phyloP scores from a whole-genome alignment of 1,140 invertebrate genomes.

The Batillaria attramentaria region DNA sequence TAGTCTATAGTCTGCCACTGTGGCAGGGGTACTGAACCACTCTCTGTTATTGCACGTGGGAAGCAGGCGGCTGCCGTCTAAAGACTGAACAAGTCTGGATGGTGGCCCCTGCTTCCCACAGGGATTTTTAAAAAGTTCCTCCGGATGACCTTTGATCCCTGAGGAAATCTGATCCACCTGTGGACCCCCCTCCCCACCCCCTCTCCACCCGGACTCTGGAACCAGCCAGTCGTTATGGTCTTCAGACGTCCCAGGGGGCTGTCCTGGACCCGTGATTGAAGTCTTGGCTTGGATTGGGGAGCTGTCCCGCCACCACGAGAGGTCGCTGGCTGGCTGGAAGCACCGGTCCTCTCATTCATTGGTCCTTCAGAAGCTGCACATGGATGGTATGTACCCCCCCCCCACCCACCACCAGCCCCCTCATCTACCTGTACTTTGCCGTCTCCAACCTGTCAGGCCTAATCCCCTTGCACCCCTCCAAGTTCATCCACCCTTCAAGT shows the following conservation, averaged over 20 bases:
- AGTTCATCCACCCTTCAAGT: neutral
- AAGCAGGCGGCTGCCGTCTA: slow-evolving; percentile 23
- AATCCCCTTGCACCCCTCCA: too few relatives aligned
- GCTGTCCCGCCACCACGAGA: slow-evolving; percentile 11
- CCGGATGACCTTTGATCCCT: slow-evolving; percentile 49
- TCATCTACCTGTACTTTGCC: neutral
- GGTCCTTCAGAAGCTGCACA: neutral
- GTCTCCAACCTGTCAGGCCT: too few relatives aligned
- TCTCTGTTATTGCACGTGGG: slow-evolving; percentile 24
- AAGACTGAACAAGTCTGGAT: neutral
- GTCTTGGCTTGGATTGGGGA: neutral
- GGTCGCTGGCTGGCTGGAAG: slow-evolving; percentile 11
- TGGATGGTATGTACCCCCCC: slow-evolving; percentile 17
- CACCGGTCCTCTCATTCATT: neutral
- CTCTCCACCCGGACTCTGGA: neutral
- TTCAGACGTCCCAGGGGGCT: too few relatives aligned
- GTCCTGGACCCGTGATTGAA: neutral
- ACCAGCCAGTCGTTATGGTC: too few relatives aligned
- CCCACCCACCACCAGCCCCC: neutral
- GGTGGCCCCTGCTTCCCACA: slow-evolving; percentile 38
- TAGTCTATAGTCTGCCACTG: too few relatives aligned
- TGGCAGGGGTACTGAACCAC: too few relatives aligned
- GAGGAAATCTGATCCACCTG: slow-evolving; percentile 34
- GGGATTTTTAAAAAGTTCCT: slow-evolving; percentile 48
- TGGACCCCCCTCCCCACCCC: slow-evolving; percentile 13